Conservation (phyloP, 2,888 invertebrate genomes). For the Nephrotoma flavescens region DNA sequence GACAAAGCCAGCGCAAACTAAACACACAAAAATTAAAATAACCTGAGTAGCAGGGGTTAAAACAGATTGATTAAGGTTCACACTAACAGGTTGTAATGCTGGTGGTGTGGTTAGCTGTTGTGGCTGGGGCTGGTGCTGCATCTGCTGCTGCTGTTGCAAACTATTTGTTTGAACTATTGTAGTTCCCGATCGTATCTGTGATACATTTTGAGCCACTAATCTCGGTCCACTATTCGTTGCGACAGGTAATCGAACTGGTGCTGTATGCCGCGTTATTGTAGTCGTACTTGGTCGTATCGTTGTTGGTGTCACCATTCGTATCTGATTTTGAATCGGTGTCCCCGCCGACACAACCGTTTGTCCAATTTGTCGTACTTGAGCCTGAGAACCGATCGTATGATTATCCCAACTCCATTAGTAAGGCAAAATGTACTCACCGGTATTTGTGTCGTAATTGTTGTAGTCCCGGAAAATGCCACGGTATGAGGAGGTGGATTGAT, state of each 20-base stretch:
- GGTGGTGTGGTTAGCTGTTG: slow-evolving; percentile 22
- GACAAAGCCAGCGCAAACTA: background rate
- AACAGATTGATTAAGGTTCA: slow-evolving; percentile 9
- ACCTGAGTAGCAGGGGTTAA: slow-evolving; percentile 13
- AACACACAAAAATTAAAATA: background rate
- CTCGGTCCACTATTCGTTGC: slow-evolving; percentile 22
- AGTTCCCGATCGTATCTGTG: slow-evolving; percentile 24
- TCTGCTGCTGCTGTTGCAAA: slow-evolving; percentile 15
- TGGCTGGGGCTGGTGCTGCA: slow-evolving; percentile 1
- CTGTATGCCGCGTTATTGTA: slow-evolving; percentile 32
- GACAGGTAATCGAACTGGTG: slow-evolving; percentile 26
- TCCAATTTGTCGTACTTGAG: slow-evolving; percentile 38
- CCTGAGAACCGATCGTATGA: slow-evolving; percentile 13
- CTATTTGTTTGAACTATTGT: slow-evolving; percentile 20
- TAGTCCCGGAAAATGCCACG: slow-evolving; percentile 40
- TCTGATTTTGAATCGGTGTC: slow-evolving; percentile 32
- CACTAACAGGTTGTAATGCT: slow-evolving; percentile 26
- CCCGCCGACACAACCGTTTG: slow-evolving; percentile 38
- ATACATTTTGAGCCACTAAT: slow-evolving; percentile 18
- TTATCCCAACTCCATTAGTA: background rate
- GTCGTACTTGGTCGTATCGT: slow-evolving; percentile 31
- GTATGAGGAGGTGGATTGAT: slow-evolving; percentile 77
- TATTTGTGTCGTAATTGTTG: slow-evolving; percentile 27
- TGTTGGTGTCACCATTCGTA: slow-evolving; percentile 42
- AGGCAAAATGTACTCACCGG: slow-evolving; percentile 21